Conservation (phyloP, 1,140 invertebrate species). For the Temnothorax longispinosus region DNA sequence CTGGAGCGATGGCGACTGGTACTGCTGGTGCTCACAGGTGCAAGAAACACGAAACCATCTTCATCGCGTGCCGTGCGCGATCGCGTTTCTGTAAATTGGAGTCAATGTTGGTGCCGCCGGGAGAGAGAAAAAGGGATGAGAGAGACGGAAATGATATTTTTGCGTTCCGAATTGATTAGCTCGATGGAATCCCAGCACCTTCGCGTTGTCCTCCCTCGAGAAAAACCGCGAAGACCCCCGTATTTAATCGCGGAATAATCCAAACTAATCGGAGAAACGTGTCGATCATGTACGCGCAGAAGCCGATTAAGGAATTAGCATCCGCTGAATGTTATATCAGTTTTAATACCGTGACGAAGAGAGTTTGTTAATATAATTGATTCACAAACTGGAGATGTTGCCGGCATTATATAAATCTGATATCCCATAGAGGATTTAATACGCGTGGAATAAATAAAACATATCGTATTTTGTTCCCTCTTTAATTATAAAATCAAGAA, state of each 20-base stretch:
- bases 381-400: not conserved
- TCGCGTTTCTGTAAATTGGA: conserved; percentile 59
- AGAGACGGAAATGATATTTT: conserved; percentile 31
- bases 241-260: not conserved
- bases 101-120: conserved; percentile 32
- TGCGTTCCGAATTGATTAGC: conserved; percentile 45
- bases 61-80: conserved; percentile 51
- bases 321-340: not conserved
- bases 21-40: conserved; percentile 52
- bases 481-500: not conserved
- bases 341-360: not conserved
- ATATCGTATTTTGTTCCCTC: not conserved
- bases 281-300: not conserved
- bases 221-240: not conserved
- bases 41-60: conserved; percentile 59
- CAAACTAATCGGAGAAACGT: not conserved
- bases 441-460: not conserved
- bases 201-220: not conserved
- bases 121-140: not conserved
- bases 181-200: not conserved
- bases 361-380: too few relatives aligned
- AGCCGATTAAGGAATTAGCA: not conserved
- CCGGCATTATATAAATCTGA: not conserved
- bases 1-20: conserved; percentile 49
- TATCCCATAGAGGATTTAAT: not conserved